Conservation (phyloP, 2,797 vertebrate species). For the Enteromius paludinosus region DNA sequence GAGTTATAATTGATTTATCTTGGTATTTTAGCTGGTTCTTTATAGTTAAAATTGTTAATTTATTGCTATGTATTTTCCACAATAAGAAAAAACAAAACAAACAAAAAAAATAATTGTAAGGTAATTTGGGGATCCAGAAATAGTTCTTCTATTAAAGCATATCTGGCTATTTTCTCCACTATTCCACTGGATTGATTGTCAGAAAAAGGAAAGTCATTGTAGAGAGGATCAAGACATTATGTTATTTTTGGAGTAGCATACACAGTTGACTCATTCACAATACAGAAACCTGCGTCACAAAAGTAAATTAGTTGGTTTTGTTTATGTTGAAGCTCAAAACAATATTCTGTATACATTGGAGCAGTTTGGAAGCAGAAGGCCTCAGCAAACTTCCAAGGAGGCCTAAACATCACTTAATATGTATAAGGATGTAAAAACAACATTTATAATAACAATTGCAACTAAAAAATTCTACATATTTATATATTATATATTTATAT, state of each 20-base stretch:
- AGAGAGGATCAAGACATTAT: background rate
- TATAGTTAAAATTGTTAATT: too few species aligned
- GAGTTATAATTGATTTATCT: too few species aligned
- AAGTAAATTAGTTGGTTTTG: background rate
- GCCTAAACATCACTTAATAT: background rate
- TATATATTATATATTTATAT: too few species aligned
- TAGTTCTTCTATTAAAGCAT: background rate
- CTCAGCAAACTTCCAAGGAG: background rate
- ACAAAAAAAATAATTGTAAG: too few species aligned
- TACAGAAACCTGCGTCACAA: background rate
- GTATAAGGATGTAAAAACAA: background rate
- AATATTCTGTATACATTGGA: background rate
- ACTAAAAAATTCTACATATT: background rate
- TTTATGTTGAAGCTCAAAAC: background rate
- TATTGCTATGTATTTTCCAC: too few species aligned
- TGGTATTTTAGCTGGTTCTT: too few species aligned
- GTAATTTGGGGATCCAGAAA: background rate
- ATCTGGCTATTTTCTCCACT: background rate
- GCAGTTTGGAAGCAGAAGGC: background rate
- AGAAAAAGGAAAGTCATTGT: background rate
- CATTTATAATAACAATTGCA: background rate
- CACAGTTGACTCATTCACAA: background rate
- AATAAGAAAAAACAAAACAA: background rate
- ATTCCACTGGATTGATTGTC: background rate
- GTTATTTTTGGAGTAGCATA: background rate